Conservation (phyloP, 2,797 vertebrate species). For the Natrix natrix region DNA sequence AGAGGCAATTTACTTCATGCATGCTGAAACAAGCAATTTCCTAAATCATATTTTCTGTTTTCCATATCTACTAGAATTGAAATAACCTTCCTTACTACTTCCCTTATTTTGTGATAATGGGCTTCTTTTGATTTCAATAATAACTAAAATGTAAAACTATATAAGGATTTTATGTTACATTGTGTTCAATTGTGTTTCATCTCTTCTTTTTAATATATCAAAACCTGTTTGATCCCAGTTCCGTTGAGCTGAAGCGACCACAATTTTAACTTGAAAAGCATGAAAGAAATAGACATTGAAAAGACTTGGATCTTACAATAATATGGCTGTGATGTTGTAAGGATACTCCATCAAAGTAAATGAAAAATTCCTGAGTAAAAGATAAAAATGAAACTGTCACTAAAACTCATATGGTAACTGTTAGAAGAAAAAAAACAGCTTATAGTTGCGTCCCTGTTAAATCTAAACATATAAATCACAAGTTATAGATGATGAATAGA, state of each 20-base stretch:
- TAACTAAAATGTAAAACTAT: neutral
- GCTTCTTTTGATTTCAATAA: neutral
- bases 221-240: neutral
- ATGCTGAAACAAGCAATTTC: neutral
- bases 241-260: neutral
- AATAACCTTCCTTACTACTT: neutral
- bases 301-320: neutral
- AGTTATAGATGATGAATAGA: neutral
- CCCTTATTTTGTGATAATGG: neutral
- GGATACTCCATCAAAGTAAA: neutral
- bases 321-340: neutral
- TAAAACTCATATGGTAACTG: neutral
- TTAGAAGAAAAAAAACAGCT: neutral
- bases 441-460: neutral
- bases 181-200: neutral
- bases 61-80: neutral
- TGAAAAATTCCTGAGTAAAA: neutral
- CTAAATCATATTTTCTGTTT: neutral
- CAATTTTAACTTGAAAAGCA: neutral
- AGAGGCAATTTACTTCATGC: neutral
- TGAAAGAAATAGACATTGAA: neutral
- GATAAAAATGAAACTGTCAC: neutral
- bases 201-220: neutral
- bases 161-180: neutral
- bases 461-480: neutral